Evolutionary conservation across 92 coral and sea anemone genomes (phyloP).

Genomic region (Ricordea florida): DNA sequence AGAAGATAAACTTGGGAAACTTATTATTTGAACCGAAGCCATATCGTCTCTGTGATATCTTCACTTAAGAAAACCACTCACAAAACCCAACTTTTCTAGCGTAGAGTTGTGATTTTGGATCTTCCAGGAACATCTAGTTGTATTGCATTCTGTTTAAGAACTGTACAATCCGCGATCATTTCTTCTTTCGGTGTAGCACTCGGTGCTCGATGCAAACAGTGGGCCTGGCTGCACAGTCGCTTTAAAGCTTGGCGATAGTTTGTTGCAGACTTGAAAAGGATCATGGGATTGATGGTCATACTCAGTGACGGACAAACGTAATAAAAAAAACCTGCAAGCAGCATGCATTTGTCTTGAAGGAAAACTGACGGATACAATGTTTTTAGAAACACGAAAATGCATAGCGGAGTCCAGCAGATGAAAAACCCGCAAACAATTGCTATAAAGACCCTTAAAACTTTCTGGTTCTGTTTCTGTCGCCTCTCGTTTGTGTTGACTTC

Average conservation of each 20-base stretch:
- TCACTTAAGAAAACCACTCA: too few species aligned
- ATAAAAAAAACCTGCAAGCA: not conserved
- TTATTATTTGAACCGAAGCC: too few species aligned
- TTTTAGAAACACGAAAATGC: not conserved
- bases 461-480: not conserved
- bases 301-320: not conserved
- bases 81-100: too few species aligned
- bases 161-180: too few species aligned
- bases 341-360: not conserved
- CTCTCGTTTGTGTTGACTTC: not conserved
- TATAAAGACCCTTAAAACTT: not conserved
- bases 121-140: too few species aligned
- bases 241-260: not conserved
- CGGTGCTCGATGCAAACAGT: too few species aligned
- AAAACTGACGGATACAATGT: not conserved
- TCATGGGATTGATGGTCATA: not conserved
- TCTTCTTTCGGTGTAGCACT: too few species aligned
- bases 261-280: not conserved
- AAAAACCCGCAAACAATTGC: not conserved
- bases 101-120: too few species aligned
- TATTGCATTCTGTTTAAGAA: too few species aligned
- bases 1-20: too few species aligned
- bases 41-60: too few species aligned
- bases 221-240: too few species aligned
- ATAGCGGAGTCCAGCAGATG: not conserved